A percentile compares a stretch with the other conserved stretches of the same genome.
phyloP scores from a whole-genome alignment of 2,113 vertebrate species.

The Platichthys flesus region DNA sequence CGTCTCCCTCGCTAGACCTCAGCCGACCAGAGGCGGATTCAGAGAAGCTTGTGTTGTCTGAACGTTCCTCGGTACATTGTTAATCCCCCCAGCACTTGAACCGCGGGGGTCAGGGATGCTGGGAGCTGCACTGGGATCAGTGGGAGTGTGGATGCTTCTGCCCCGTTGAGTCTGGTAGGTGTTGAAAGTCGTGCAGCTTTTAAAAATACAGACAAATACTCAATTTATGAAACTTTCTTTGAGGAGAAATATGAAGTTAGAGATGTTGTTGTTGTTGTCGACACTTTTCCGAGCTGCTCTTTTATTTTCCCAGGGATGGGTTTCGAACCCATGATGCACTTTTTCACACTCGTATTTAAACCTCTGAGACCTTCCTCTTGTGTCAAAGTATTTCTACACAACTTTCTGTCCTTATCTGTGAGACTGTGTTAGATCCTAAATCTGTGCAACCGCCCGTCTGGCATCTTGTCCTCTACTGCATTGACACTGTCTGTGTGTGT shows the following conservation, averaged over 20 bases:
- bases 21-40: not conserved
- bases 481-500: not conserved
- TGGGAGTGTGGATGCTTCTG: constrained; percentile 29
- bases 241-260: no score
- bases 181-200: not conserved
- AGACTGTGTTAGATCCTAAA: no score
- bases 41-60: not conserved
- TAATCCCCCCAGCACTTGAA: constrained; percentile 4
- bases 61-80: not conserved
- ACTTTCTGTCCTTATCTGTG: not conserved
- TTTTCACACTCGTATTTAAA: no score
- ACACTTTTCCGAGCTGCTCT: no score
- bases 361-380: not conserved
- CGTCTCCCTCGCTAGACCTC: not conserved
- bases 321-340: no score
- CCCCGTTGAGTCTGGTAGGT: constrained; percentile 47
- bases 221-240: no score
- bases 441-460: no score
- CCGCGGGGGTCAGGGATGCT: constrained; percentile 28
- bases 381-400: no score
- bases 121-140: constrained; percentile 1
- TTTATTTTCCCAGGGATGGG: no score
- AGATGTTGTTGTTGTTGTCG: no score
- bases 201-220: no score
- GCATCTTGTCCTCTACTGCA: constrained; percentile 16